Percentiles rank a stretch among this genome's conserved stretches.
Conservation (phyloP, 2,797 vertebrate species). For the Dendrocincla fuliginosa region DNA sequence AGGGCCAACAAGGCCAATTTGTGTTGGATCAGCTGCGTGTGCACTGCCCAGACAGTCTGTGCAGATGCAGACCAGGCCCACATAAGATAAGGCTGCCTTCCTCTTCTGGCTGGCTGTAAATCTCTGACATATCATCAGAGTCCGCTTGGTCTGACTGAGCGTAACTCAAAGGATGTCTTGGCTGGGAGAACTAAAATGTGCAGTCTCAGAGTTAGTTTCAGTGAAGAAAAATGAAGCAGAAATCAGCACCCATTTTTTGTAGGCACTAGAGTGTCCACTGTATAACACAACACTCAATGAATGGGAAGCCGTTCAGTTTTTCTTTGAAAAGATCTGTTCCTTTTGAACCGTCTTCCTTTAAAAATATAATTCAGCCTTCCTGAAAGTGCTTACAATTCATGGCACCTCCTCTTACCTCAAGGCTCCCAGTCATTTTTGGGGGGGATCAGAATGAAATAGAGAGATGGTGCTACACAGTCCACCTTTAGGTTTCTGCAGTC, state of each 20-base stretch:
- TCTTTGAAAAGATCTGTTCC: neutral
- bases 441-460: neutral
- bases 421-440: neutral
- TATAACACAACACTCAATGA: neutral
- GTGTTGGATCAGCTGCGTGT: neutral
- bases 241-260: neutral
- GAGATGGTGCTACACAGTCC: neutral
- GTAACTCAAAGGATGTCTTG: neutral
- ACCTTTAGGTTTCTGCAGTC: neutral
- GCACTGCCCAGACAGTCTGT: neutral
- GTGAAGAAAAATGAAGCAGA: neutral
- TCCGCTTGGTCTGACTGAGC: neutral
- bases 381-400: neutral
- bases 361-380: neutral
- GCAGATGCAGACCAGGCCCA: neutral
- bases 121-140: neutral
- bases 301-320: neutral
- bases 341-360: neutral
- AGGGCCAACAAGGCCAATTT: neutral
- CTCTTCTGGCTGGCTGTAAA: neutral
- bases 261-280: neutral
- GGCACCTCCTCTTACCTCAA: neutral
- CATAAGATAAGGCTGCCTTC: neutral
- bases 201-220: neutral
- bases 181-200: neutral